Percentiles rank a stretch among this genome's conserved stretches.
phyloP scores from a whole-genome alignment of 2,113 vertebrate species.

The Cynopterus brachyotis region DNA sequence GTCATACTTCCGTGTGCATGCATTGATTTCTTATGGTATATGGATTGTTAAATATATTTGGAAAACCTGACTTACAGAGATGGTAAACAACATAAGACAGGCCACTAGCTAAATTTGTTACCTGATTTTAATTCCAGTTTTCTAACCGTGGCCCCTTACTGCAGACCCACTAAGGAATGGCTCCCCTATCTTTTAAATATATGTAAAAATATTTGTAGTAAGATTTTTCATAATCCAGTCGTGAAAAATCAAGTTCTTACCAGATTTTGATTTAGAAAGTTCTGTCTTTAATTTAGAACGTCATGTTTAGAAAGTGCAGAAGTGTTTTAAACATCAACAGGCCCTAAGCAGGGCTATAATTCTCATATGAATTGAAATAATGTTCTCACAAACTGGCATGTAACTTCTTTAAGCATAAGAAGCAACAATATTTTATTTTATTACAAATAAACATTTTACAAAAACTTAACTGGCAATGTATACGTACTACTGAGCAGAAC shows the following conservation, averaged over 20 bases:
- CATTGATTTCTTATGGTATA: neutral
- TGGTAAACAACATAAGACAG: neutral
- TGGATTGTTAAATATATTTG: neutral
- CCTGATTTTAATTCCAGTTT: neutral
- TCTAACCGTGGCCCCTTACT: neutral
- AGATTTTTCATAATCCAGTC: conserved; percentile 28
- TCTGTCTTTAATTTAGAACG: neutral
- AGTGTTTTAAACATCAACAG: neutral
- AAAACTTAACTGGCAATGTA: conserved; percentile 52
- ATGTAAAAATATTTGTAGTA: neutral
- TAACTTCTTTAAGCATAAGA: conserved; percentile 57
- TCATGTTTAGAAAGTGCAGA: neutral
- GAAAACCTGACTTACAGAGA: neutral
- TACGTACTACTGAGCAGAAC: conserved; percentile 48
- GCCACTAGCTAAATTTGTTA: neutral
- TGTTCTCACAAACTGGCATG: conserved; percentile 51
- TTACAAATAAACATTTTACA: conserved; percentile 71
- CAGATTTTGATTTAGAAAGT: conserved; percentile 30
- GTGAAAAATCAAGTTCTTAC: conserved; percentile 29
- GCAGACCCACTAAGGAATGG: neutral
- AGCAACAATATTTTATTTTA: conserved; percentile 64
- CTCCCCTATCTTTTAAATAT: neutral
- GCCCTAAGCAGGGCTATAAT: neutral
- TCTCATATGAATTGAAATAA: conserved; percentile 41
- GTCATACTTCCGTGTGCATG: neutral